These are phyloP conservation scores for Melikaiella ostensackeni DNA, from an alignment of 2,888 invertebrate genomes.

Conservation along the genomic window DNA sequence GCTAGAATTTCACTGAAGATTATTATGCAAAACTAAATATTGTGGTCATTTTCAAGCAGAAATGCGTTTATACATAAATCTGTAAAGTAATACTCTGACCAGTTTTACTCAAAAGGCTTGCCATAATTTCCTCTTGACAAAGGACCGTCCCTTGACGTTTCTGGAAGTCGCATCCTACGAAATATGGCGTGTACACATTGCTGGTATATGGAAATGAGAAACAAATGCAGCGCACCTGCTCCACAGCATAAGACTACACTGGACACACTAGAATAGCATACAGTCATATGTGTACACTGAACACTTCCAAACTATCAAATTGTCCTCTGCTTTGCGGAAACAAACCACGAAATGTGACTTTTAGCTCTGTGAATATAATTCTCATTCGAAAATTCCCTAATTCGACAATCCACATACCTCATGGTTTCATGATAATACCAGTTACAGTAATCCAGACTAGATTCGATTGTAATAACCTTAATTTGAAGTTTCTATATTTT, in stretches of 20 bases:
- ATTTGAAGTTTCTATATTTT: too few relatives aligned
- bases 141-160: neutral
- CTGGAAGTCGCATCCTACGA: slow-evolving; percentile 8
- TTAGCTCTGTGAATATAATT: slow-evolving; percentile 15
- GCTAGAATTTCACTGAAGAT: neutral
- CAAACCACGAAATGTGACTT: slow-evolving; percentile 30
- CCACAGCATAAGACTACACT: slow-evolving; percentile 54
- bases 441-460: slow-evolving; percentile 1
- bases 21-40: neutral
- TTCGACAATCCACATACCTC: slow-evolving; percentile 9
- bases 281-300: neutral
- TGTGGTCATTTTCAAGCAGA: neutral
- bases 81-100: neutral
- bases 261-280: slow-evolving; percentile 40
- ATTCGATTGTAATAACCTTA: neutral
- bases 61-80: neutral
- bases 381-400: slow-evolving; percentile 3
- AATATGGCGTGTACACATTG: slow-evolving; percentile 49
- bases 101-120: neutral
- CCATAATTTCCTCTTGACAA: neutral
- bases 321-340: slow-evolving; percentile 11
- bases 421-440: slow-evolving; percentile 15
- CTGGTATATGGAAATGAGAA: slow-evolving; percentile 63
- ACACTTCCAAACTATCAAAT: slow-evolving; percentile 34
- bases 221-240: slow-evolving; percentile 64